Evolutionary conservation across 2,888 invertebrate species (phyloP), one percentile per base, ranked within the genome.

Genomic region (Pandemis cinnamomeana): DNA sequence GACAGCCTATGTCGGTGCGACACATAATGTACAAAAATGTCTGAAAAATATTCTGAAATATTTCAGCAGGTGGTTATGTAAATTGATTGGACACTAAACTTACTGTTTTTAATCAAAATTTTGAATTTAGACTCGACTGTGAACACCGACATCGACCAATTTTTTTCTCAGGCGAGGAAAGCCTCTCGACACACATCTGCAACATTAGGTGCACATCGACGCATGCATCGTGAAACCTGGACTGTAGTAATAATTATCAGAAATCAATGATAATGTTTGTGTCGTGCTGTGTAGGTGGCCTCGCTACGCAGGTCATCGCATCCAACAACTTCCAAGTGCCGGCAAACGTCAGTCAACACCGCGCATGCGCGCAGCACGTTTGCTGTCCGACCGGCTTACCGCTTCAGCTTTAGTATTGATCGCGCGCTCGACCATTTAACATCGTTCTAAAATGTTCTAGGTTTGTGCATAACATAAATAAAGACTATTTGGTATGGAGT

Each of bases 381-480:
- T 44, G 53, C 42, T 51, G 15, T 11, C 55, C 67, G 46, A 15
- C 72, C 69, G 55, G 62, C 46, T 27, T 53, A 88, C 88, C 88
- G 87, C 85, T 84, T 48, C 55, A n/a, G n/a, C 20, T n/a, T 80
- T 84, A 93, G 93, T 93, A 93, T 93, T 93, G 93, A 93, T 93
- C 93, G 92, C 86, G 89, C 88, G 85, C 86, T 83, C 86, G 89
- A 86, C 89, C 64, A 87, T 85, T 89, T 83, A 85, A 89, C 84
- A 87, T 89, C 85, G 91, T 85, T 82, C 87, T 81, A 81, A 87
- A 86, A 91, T 90, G 89, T 83, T 86, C 83, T 85, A 85, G 84
- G 82, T 83, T 83, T 11, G 84, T 84, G 86, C 71, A 61, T 53
- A 53, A 51, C 60, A 66, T 70, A 70, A 73, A 70, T 41, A 74